Evolutionary conservation across 2,888 invertebrate species (phyloP), one percentile per base, ranked within the genome.

Genomic region (Colostygia pectinataria): DNA sequence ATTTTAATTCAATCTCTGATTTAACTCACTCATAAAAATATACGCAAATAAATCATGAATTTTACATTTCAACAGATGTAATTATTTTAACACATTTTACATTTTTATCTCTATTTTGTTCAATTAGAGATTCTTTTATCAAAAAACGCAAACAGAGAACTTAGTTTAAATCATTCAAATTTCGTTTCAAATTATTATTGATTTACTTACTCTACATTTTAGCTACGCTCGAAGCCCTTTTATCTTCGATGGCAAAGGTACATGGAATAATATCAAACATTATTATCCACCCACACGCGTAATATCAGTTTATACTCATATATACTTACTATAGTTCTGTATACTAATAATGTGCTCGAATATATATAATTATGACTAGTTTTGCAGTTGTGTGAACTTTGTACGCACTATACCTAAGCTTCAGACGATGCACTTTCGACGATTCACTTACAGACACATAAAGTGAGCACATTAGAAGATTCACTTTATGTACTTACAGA

Each of bases 311-410:
- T 28, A 40, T 39, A 34, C n/a, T n/a, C n/a, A n/a, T 33, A 7
- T 33, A 28, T 32, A 33, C 33, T 34, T 43, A 45, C 13, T 38
- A 23, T 40, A 1, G 42, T 47, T 40, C 29, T 46, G 40, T 37
- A 38, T 57, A 52, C 55, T 52, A 56, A 42, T 32, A 27, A 60
- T 53, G 67, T 66, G 66, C 64, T 65, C 49, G 55, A 65, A 61
- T 72, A 72, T 60, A 69, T 65, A 46, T 39, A 47, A 66, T 74
- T 77, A 77, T 84, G 84, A 85, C 84, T 85, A 85, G 84, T 76
- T 68, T 72, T 70, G 75, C 59, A 63, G 68, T 74, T 75, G 77
- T 76, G 80, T 80, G 82, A 77, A 78, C 70, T 66, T 41, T 56
- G 51, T 57, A 63, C 59, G 65, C 64, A 55, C 57, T 56, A 56